These are phyloP conservation scores for Sebastes dallii DNA, from an alignment of 2,797 vertebrate species.

Conservation along the genomic window DNA sequence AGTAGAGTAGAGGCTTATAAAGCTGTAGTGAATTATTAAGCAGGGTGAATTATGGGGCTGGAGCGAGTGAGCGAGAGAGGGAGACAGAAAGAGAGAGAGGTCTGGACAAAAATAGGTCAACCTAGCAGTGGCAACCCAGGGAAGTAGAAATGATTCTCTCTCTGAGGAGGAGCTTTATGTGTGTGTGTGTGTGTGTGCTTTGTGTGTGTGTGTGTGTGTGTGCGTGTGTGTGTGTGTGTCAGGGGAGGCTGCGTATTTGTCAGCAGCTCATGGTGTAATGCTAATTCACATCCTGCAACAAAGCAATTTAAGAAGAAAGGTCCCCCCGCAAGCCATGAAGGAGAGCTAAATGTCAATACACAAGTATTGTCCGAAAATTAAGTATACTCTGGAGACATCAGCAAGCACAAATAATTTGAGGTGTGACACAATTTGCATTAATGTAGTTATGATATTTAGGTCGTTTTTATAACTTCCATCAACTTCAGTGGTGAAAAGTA, in stretches of 20 bases:
- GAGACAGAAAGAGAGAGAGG: conserved; percentile 31
- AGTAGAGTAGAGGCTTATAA: conserved; percentile 66
- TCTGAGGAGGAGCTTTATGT: conserved; percentile 66
- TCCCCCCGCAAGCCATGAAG: conserved; percentile 16
- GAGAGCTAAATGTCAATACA: conserved; percentile 36
- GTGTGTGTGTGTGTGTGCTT: conserved; percentile 30
- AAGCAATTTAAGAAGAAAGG: conserved; percentile 54
- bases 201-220: conserved; percentile 27
- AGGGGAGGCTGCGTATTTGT: conserved; percentile 58
- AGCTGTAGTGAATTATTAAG: conserved; percentile 82
- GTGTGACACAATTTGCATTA: background rate
- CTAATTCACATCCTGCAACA: conserved; percentile 56
- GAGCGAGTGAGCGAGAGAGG: conserved; percentile 46
- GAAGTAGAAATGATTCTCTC: conserved; percentile 78
- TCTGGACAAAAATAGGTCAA: conserved; percentile 85
- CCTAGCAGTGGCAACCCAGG: conserved; percentile 78
- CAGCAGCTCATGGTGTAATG: conserved; percentile 51
- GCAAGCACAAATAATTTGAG: background rate
- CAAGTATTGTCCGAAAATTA: background rate
- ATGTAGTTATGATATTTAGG: background rate
- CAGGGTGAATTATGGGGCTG: conserved; percentile 77
- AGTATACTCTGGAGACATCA: background rate
- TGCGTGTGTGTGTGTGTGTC: conserved; percentile 22
- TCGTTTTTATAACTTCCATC: background rate
- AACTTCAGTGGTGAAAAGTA: background rate